phyloP scores from a whole-genome alignment of 2,888 invertebrate genomes.

The Magallana nippona region DNA sequence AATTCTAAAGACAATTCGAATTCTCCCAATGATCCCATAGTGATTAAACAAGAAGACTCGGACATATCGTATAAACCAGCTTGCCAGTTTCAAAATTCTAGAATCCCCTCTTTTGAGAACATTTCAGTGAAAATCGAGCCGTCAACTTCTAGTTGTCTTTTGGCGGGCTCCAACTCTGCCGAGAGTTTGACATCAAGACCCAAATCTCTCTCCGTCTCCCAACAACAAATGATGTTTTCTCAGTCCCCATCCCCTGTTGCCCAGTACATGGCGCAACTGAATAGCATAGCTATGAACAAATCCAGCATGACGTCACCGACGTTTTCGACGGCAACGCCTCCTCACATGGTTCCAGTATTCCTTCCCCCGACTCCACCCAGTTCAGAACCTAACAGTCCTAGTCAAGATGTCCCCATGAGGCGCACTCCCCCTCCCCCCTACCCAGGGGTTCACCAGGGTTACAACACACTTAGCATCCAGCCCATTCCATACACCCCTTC shows the following conservation, averaged over 20 bases:
- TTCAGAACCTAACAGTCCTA: conserved; percentile 74
- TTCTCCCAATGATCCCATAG: conserved; percentile 52
- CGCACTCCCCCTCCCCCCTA: conserved; percentile 75
- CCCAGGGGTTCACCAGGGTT: conserved; percentile 63
- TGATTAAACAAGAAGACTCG: conserved; percentile 66
- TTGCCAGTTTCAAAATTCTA: conserved; percentile 67
- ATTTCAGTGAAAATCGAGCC: conserved; percentile 61
- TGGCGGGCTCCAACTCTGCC: conserved; percentile 46
- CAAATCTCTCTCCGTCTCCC: conserved; percentile 62
- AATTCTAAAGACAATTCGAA: conserved; percentile 50
- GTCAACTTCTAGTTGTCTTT: conserved; percentile 56
- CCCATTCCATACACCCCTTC: conserved; percentile 53
- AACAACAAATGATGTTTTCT: conserved; percentile 54
- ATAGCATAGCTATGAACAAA: conserved; percentile 56
- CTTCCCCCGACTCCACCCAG: conserved; percentile 74
- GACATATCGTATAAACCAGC: conserved; percentile 69
- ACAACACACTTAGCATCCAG: conserved; percentile 48
- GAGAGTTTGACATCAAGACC: conserved; percentile 53
- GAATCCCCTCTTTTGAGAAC: conserved; percentile 53
- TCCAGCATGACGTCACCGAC: conserved; percentile 48
- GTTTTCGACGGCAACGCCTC: conserved; percentile 55
- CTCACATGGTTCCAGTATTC: conserved; percentile 66
- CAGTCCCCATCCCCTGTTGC: conserved; percentile 53
- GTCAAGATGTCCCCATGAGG: conserved; percentile 62
- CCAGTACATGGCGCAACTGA: conserved; percentile 61